These are phyloP conservation scores for Trachelus troglodyta DNA, from an alignment of 2,888 invertebrate genomes.

Conservation along the genomic window DNA sequence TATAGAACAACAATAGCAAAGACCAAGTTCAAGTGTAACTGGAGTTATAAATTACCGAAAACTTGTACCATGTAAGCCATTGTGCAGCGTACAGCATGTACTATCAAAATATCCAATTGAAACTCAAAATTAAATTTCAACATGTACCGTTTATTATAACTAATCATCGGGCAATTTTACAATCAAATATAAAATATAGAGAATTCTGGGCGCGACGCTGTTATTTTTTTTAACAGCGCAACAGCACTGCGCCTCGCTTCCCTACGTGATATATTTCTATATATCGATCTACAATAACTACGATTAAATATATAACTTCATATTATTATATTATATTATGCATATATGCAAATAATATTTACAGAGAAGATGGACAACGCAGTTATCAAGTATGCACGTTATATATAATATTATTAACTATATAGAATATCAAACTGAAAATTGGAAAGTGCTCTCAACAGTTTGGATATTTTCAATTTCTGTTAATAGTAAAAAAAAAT, in stretches of 20 bases:
- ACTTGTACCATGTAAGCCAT: background rate
- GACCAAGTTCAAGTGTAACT: background rate
- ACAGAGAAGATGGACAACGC: constrained; percentile 33
- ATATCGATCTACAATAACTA: constrained; percentile 42
- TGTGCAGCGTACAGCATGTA: constrained; percentile 26
- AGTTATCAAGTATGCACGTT: constrained; percentile 30
- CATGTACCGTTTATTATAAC: constrained; percentile 49
- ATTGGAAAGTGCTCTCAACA: constrained; percentile 20
- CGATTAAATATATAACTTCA: constrained; percentile 45
- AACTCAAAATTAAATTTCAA: constrained; percentile 42
- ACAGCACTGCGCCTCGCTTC: constrained; percentile 36
- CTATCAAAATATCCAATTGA: constrained; percentile 28
- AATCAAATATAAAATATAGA: constrained; percentile 55
- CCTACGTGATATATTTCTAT: constrained; percentile 28
- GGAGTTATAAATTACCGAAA: background rate
- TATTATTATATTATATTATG: constrained; percentile 46
- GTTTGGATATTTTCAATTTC: constrained; percentile 25
- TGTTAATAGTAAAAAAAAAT: constrained; percentile 27
- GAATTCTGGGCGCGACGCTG: constrained; percentile 36
- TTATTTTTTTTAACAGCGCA: constrained; percentile 23
- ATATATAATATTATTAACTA: constrained; percentile 6
- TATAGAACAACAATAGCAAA: constrained; percentile 1
- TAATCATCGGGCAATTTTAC: constrained; percentile 48
- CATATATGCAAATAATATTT: constrained; percentile 48
- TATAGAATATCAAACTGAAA: constrained; percentile 20